Base-by-base conservation (phyloP, 2,888 invertebrate species). In the Pyralis farinalis region DNA sequence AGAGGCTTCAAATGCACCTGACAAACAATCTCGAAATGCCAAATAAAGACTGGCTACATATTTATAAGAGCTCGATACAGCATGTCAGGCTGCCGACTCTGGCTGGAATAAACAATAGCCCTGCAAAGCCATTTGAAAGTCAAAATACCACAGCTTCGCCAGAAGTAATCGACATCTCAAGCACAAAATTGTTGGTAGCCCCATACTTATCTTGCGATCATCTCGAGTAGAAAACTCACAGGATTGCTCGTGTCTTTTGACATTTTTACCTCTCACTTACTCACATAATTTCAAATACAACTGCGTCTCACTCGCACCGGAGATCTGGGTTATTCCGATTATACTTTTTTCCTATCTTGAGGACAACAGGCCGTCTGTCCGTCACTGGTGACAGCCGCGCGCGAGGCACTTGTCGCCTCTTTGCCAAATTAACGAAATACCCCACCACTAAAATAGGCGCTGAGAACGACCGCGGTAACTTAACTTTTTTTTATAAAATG, bases 371-470 rank as follows among this genome's bases (percentile, higher is more conserved):
- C 74, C 71, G 70, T 72, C 74, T 59, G 71, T 77, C 69, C 57
- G 70, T 70, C 64, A 61, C 49, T 51, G 53, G 63, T 62, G 76
- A 77, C 75, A 71, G 66, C 59, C 62, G 62, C 63, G 66, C 66
- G 69, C 64, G 70, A 60, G 60, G 65, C 66, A 61, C 71, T 76
- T 72, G 75, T 81, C 64, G 63, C 63, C 58, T 55, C 50, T 51
- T 64, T 69, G 71, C 76, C 77, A 79, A 83, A 80, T 79, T 77
- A 80, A 74, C 63, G 53, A 69, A 73, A 73, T 72, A 58, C 67
- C 47, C 62, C 61, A 60, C 66, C 39, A 60, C 60, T 66, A 61
- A 71, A 71, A 71, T 71, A 76, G 71, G 65, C 58, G 51, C 66
- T 64, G 64, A 58, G 62, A 63, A 59, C 52, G 55, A 58, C 46